Conservation (phyloP, 35 echinoderm and acorn worm genomes). For the Antedon bifida region DNA sequence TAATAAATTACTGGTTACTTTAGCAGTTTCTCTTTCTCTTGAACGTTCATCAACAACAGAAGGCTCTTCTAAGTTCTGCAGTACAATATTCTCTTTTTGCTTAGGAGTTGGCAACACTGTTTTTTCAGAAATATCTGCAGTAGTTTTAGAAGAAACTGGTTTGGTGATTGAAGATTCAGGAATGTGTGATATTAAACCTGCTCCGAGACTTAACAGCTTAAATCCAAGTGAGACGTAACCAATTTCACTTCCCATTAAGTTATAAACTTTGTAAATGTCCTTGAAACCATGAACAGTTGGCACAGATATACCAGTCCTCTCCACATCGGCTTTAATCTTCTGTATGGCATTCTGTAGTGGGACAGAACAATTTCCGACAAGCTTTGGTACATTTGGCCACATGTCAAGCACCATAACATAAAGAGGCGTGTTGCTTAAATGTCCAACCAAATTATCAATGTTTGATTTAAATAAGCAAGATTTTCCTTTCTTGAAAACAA, state of each 20-base stretch:
- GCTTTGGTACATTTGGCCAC: constrained; percentile 45
- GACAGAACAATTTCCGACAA: constrained; percentile 50
- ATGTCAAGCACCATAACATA: constrained; percentile 62
- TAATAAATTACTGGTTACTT: not conserved
- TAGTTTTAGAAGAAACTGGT: not conserved
- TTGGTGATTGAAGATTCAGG: constrained; percentile 33
- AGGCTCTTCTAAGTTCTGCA: not conserved
- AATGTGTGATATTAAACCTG: constrained; percentile 52
- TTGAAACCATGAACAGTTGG: constrained; percentile 54
- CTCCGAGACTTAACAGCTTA: constrained; percentile 46
- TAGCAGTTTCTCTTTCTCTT: not conserved
- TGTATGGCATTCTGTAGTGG: constrained; percentile 26
- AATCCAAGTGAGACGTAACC: constrained; percentile 43
- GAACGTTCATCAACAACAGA: not conserved
- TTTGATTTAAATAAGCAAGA: constrained; percentile 53
- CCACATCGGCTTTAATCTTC: constrained; percentile 31
- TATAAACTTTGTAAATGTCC: constrained; percentile 32
- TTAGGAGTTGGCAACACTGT: not conserved
- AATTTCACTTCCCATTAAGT: constrained; percentile 68
- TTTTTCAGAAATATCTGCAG: constrained; percentile 12
- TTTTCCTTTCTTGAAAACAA: constrained; percentile 57
- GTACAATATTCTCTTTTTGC: not conserved
- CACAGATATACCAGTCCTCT: constrained; percentile 26
- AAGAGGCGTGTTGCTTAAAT: constrained; percentile 52
- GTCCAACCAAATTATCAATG: constrained; percentile 20